phyloP scores from a whole-genome alignment of 2,113 vertebrate genomes.

The Phasianus colchicus region DNA sequence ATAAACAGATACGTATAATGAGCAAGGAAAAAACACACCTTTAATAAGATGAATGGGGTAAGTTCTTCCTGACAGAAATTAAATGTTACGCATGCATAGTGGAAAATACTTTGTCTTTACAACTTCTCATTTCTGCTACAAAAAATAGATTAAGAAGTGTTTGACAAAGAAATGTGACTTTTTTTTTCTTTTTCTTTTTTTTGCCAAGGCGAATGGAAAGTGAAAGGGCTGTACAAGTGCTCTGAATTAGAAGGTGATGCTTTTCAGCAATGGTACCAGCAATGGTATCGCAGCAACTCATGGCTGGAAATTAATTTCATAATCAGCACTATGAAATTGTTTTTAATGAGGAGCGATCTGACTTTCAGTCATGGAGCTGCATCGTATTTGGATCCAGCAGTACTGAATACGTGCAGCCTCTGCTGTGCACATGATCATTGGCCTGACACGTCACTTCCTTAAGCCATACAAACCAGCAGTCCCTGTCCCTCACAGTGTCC shows the following conservation, averaged over 20 bases:
- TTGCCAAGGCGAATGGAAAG: background rate
- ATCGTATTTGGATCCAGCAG: background rate
- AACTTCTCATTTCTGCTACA: background rate
- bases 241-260: background rate
- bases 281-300: background rate
- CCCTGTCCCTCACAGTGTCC: background rate
- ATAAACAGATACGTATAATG: background rate
- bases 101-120: background rate
- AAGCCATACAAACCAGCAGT: background rate
- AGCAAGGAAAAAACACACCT: background rate
- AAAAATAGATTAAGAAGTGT: background rate
- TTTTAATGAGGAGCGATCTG: background rate
- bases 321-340: background rate
- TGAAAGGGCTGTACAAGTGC: background rate
- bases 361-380: background rate
- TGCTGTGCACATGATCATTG: background rate
- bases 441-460: rapidly evolving
- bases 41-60: background rate
- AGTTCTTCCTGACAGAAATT: background rate
- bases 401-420: background rate
- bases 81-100: background rate
- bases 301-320: background rate
- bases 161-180: background rate
- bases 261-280: background rate
- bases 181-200: background rate